Evolutionary conservation across 2,888 invertebrate species (phyloP).

Genomic region (Neocrepidodera transversa): DNA sequence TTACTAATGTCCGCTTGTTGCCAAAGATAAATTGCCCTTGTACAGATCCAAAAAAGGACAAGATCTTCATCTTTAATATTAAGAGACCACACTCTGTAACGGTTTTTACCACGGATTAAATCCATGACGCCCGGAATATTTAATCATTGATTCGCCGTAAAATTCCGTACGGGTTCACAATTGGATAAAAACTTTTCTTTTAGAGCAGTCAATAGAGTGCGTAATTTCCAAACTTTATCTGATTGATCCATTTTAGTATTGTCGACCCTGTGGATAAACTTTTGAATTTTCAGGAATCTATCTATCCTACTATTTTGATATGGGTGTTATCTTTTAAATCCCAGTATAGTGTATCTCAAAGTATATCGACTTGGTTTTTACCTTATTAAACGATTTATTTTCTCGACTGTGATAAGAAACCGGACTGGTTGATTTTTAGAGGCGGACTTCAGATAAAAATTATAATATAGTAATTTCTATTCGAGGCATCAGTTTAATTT

Average conservation of each 20-base stretch:
- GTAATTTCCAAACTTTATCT: slow-evolving; percentile 24
- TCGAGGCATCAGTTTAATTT: no score
- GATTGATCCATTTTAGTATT: slow-evolving; percentile 14
- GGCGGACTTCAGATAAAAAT: no score
- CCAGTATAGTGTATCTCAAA: no score
- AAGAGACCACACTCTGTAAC: slow-evolving; percentile 45
- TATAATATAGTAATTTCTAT: no score
- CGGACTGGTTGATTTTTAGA: no score
- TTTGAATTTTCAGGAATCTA: slow-evolving; percentile 20
- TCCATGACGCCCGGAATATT: slow-evolving; percentile 42
- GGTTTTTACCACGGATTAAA: slow-evolving; percentile 44
- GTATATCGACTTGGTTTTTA: no score
- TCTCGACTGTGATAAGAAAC: no score
- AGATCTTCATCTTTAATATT: slow-evolving; percentile 33
- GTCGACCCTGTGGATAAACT: slow-evolving; percentile 17
- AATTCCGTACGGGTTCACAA: slow-evolving; percentile 21
- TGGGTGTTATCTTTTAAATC: slow-evolving; percentile 37
- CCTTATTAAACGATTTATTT: no score
- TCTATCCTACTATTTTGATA: slow-evolving; percentile 32
- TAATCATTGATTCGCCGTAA: slow-evolving; percentile 42
- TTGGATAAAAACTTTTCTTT: slow-evolving; percentile 21
- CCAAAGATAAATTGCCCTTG: slow-evolving; percentile 25
- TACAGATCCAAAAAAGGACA: slow-evolving; percentile 22
- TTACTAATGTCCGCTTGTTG: slow-evolving; percentile 22
- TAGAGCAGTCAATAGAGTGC: slow-evolving; percentile 8